Evolutionary conservation across 2,797 vertebrate species (phyloP).

Genomic region (Chaenodraco wilsoni): DNA sequence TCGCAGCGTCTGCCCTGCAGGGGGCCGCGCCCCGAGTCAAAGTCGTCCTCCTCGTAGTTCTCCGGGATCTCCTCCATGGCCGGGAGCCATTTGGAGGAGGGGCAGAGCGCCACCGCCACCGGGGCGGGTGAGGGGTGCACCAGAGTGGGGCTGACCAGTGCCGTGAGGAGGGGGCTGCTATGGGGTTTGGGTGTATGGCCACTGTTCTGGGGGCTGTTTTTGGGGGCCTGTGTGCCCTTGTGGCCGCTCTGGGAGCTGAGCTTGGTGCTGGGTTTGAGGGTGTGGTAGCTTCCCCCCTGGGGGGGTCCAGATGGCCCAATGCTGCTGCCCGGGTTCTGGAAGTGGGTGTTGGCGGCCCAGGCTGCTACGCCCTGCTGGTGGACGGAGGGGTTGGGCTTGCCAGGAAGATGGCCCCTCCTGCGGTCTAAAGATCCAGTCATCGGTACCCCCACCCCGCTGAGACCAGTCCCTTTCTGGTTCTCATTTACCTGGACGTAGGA

Average conservation of each 20-base stretch:
- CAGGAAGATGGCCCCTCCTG: constrained; percentile 88
- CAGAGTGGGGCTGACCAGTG: constrained; percentile 66
- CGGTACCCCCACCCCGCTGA: constrained; percentile 70
- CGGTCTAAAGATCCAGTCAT: constrained; percentile 88
- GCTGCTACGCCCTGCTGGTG: constrained; percentile 94
- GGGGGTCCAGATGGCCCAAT: constrained; percentile 86
- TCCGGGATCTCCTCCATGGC: constrained; percentile 99
- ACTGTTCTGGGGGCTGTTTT: constrained; percentile 75
- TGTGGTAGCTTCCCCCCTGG: constrained; percentile 78
- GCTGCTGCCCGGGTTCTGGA: constrained; percentile 91
- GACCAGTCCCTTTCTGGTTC: constrained; percentile 77
- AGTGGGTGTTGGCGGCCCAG: constrained; percentile 97
- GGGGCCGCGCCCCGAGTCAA: constrained; percentile 94
- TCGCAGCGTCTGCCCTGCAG: constrained; percentile 88
- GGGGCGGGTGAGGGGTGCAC: constrained; percentile 59
- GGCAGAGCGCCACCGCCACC: constrained; percentile 45
- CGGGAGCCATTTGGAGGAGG: constrained; percentile 93
- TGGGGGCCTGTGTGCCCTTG: constrained; percentile 63
- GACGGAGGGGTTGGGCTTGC: constrained; percentile 85
- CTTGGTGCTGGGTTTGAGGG: constrained; percentile 78
- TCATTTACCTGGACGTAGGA: constrained; percentile 87
- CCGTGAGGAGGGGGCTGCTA: constrained; percentile 61
- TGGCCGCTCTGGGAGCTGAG: constrained; percentile 70
- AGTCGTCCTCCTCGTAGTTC: constrained; percentile 97
- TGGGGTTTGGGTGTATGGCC: constrained; percentile 58